Evolutionary conservation across 2,888 invertebrate genomes (phyloP), one percentile per base, ranked within the genome.

Genomic region (Pheosia gnoma): DNA sequence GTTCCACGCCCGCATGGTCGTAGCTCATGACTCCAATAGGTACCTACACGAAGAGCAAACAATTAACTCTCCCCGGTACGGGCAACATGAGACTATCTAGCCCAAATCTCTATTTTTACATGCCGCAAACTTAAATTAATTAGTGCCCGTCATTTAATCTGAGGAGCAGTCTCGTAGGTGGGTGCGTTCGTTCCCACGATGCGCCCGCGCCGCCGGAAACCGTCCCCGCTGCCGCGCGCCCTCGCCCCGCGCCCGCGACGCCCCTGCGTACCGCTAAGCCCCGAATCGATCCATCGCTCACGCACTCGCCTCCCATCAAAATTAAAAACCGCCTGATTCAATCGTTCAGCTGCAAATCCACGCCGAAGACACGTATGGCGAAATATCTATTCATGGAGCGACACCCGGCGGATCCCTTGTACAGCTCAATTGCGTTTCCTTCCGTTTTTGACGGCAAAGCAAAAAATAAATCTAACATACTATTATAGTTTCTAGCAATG

Each of bases 101-200:
- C 78, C 80, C 78, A 77, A 80, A 83, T 81, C 79, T 84, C 83
- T 83, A 85, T 86, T 88, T 87, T 87, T 87, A 85, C 82, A 79
- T 79, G 80, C 72, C 80, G 82, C 83, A 80, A 84, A 87, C 82
- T 87, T 84, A 88, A 89, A 92, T 91, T 93, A 93, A 93, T 93
- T 91, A 91, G 90, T 89, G 84, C 78, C 84, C 86, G 88, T 88
- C 90, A 84, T 89, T 88, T 89, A 89, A 90, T 90, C 88, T 85
- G 86, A 86, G 84, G 84, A 88, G 83, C 80, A 80, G 85, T 82
- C 81, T 84, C 77, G 89, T 88, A 89, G 88, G 90, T 88, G 85
- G 87, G 88, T 87, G 89, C 83, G 80, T 75, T 76, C 86, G 90
- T 92, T 92, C 93, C 92, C 93, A 93, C 93, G 93, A 84, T 88